Percentiles rank a stretch among this genome's conserved stretches.
phyloP scores from a whole-genome alignment of 2,797 vertebrate species.

The Vireo griseus region DNA sequence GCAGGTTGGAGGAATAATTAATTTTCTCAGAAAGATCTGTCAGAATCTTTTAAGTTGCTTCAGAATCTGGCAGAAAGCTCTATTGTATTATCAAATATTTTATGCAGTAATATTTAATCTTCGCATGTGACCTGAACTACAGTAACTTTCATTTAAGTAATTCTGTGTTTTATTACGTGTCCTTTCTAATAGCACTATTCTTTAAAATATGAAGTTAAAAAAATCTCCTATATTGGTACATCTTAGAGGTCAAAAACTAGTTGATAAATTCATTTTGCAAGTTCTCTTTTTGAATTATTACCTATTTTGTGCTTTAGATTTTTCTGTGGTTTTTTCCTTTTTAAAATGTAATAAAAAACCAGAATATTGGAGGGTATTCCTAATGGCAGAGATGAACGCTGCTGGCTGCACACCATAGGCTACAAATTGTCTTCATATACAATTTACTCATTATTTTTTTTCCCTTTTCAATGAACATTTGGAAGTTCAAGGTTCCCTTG shows the following conservation, averaged over 20 bases:
- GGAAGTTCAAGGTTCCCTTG: background rate
- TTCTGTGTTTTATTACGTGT: background rate
- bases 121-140: background rate
- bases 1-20: accelerated
- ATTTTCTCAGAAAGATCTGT: background rate
- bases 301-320: background rate
- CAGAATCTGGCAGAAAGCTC: background rate
- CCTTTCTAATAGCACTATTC: background rate
- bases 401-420: background rate
- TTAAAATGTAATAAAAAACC: background rate
- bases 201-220: background rate
- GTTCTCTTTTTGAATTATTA: background rate
- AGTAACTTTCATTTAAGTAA: background rate
- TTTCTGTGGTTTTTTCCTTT: background rate
- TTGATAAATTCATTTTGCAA: background rate
- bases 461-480: background rate
- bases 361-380: background rate
- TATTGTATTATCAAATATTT: background rate
- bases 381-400: background rate
- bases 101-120: background rate
- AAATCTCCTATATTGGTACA: background rate
- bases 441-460: background rate
- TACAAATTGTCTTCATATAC: background rate
- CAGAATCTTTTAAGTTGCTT: background rate
- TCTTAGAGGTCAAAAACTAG: background rate